These are phyloP conservation scores for Sebastes variabilis DNA, from an alignment of 2,797 vertebrate species.

Conservation along the genomic window DNA sequence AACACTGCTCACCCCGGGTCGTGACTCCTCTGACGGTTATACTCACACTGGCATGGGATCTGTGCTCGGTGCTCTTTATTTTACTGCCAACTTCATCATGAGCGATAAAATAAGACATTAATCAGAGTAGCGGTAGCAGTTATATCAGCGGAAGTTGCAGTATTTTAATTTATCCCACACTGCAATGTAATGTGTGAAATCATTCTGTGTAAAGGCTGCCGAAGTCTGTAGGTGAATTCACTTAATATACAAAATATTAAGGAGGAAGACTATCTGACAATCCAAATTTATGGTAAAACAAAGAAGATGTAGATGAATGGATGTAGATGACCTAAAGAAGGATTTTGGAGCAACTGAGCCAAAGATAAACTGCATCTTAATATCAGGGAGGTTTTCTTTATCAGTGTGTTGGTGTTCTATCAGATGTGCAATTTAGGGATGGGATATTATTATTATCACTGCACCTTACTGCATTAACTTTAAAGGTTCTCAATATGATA, in stretches of 20 bases:
- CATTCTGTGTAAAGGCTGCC: neutral
- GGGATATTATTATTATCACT: neutral
- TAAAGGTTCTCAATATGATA: neutral
- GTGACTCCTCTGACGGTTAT: conserved; percentile 53
- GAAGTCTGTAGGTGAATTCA: neutral
- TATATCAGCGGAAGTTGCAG: conserved; percentile 8
- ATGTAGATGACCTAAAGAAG: neutral
- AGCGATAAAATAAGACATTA: conserved; percentile 33
- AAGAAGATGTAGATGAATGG: neutral
- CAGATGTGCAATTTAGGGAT: neutral
- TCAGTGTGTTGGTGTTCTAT: neutral
- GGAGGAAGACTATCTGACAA: neutral
- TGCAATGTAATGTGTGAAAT: neutral
- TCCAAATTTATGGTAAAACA: neutral
- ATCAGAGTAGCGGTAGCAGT: conserved; percentile 6
- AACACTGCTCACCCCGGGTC: conserved; percentile 55
- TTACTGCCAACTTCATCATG: conserved; percentile 41
- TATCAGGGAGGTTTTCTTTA: neutral
- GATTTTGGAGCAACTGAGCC: neutral
- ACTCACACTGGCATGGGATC: conserved; percentile 33
- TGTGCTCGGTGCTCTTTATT: conserved; percentile 24
- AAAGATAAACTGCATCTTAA: neutral
- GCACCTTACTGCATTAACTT: neutral
- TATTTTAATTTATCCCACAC: conserved; percentile 15
- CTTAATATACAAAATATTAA: neutral